Base-by-base conservation (phyloP, 2,113 vertebrate genomes). In the Odocoileus virginianus region DNA sequence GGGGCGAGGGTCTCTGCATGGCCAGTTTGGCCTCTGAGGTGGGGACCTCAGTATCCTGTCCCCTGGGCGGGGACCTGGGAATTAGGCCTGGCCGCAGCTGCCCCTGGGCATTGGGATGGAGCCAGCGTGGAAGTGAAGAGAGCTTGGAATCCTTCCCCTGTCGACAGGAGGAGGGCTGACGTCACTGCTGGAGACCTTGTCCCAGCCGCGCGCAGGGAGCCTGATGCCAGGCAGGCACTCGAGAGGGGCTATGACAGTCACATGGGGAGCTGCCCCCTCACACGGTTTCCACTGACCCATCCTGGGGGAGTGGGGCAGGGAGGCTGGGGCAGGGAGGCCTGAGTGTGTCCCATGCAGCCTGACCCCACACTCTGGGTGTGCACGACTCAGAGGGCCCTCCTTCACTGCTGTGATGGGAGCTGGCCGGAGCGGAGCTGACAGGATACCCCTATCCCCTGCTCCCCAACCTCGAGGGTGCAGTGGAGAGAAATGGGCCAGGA, bases 231-330 rank as follows among this genome's bases (percentile, higher is more conserved):
- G 17, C 57, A 19, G 87, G 28, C 27, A 1, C 3, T 11, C 9
- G 1, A 4, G 47, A 43, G 43, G 11, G 19, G 19, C 50, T 50
- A 13, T 36, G 81, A 36, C 6, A 30, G 6, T 7, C 23, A 0
- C 17, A 27, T 12, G 12, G 12, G 71, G 23, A 0, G 6, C 71
- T 43, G 71, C 23, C 40, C 67, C 23, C 36, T 12, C 25, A 17
- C 61, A 0, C 0, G 1, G 9, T 45, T 79, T 84, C 78, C 25
- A 30, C 45, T 0, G 16, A 2, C 28, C 17, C 1, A 0, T 16
- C 45, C 87, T 43, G 2, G 2, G 27, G 28, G 7, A 61, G 47
- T 7, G 7, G 27, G 27, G 76, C 50, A 27, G 2, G 16, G 33
- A 28, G 19, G 74, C 58, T 0, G 3, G 83, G 36, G 1, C 23